Evolutionary conservation across 2,797 vertebrate species (phyloP), one percentile per base, ranked within the genome.

Genomic region (Chelon auratus): DNA sequence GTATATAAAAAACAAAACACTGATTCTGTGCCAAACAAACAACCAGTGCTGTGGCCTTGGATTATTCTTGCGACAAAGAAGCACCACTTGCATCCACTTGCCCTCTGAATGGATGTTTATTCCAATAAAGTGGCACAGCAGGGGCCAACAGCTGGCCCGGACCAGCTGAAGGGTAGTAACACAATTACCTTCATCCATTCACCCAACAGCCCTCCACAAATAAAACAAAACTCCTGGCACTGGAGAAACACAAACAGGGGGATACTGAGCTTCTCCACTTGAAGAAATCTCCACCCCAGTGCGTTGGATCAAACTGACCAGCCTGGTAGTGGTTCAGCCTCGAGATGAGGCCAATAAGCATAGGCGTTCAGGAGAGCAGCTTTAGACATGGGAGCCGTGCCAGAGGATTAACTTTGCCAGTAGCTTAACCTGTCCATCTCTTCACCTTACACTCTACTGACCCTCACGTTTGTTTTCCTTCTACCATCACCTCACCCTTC

Each of bases 141-240:
- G 82, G 83, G 82, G 80, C 67, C 81, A 74, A 70, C 89, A 88
- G 84, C 89, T 88, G 89, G 78, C 18, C 58, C 20, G 0, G 33
- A 80, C 82, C 80, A 87, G 87, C 86, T 90, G 87, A 80, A 82
- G 60, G 62, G 56, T 15, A 9, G 30, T 68, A 64, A 80, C 66
- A 48, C 70, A 80, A 72, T 83, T 72, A 80, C 37, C 71, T 73
- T 62, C 55, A 66, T 47, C 62, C 53, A 62, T 36, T 52, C 59
- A 51, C 40, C 52, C 70, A 10, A 42, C 64, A 20, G 61, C 43
- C 45, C 47, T 63, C 11, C 18, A 39, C 64, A n/a, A 20, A 7
- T 17, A 15, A 45, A 40, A 24, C 51, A 47, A 15, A 55, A 47
- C 45, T 72, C 51, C 68, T 53, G 68, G 59, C 18, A 20, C 12